These are phyloP conservation scores for Pristis pectinata DNA, from an alignment of 2,797 vertebrate genomes.

Conservation along the genomic window DNA sequence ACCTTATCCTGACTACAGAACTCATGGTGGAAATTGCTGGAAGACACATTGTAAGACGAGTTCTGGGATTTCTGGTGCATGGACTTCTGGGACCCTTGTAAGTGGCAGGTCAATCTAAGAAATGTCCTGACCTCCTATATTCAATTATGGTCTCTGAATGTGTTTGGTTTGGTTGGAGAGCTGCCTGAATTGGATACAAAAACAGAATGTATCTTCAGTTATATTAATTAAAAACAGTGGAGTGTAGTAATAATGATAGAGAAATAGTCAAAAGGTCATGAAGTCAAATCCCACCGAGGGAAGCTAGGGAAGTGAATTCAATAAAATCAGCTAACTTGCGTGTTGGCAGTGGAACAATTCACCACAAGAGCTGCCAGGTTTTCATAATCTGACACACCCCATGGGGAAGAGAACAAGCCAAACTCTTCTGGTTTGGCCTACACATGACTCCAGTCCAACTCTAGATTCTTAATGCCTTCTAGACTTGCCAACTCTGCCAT, in stretches of 20 bases:
- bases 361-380: not conserved
- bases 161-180: not conserved
- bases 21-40: not conserved
- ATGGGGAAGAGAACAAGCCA: not conserved
- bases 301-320: not conserved
- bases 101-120: not conserved
- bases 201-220: not conserved
- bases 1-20: not conserved
- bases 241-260: not conserved
- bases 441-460: not conserved
- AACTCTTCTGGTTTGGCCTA: not conserved
- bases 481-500: not conserved
- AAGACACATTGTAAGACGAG: not conserved
- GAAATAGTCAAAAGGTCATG: not conserved
- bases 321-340: not conserved
- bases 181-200: not conserved
- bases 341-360: not conserved
- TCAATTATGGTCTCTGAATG: not conserved
- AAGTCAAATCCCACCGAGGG: not conserved
- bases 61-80: not conserved
- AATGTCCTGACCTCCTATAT: not conserved
- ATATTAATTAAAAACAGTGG: not conserved
- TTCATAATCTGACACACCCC: not conserved
- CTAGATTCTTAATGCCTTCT: not conserved
- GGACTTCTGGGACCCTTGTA: not conserved